Conservation (phyloP, 2,797 vertebrate genomes). For the Myioborus miniatus region DNA sequence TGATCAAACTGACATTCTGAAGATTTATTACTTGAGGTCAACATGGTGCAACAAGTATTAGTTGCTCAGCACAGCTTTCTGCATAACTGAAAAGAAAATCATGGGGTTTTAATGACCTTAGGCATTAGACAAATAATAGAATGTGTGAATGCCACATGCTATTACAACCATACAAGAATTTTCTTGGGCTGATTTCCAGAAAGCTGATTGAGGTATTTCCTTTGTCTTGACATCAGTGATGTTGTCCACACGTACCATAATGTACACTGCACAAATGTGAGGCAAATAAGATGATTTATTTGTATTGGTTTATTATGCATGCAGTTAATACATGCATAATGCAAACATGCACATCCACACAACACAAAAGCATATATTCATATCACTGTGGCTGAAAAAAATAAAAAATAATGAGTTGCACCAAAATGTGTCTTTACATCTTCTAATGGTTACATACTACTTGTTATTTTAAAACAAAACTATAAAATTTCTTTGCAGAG, state of each 20-base stretch:
- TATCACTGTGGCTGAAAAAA: not conserved
- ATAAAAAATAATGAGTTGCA: not conserved
- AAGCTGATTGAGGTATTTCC: not conserved
- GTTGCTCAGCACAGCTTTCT: not conserved
- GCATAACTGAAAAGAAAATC: not conserved
- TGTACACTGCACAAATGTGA: not conserved
- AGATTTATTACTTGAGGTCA: slow-evolving; percentile 11
- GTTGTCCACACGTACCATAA: not conserved
- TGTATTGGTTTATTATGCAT: slow-evolving; percentile 28
- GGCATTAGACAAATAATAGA: slow-evolving; percentile 19
- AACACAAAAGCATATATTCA: not conserved
- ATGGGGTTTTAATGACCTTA: slow-evolving; percentile 19
- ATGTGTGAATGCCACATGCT: not conserved
- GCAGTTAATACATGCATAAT: slow-evolving; percentile 46
- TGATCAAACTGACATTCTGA: not conserved
- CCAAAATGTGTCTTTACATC: not conserved
- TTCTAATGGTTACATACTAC: not conserved
- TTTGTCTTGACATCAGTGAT: slow-evolving; percentile 4
- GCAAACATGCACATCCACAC: not conserved
- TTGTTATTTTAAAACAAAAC: not conserved
- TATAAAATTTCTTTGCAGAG: slow-evolving; percentile 21
- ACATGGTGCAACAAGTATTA: slow-evolving; percentile 37
- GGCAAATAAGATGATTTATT: slow-evolving; percentile 24
- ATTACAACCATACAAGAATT: not conserved
- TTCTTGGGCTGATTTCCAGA: not conserved